phyloP scores from a whole-genome alignment of 2,113 vertebrate genomes.

The pig (Sus scrofa) region T2T-Sscrofa CM000813.6:158692001-158692500 shows the following conservation, averaged over 20 bases:
- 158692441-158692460: constrained; percentile 4
- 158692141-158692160: background rate
- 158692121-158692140: background rate
- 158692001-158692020: background rate
- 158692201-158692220: background rate
- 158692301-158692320: background rate
- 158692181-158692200: background rate
- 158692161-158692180: background rate
- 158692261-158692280: background rate
- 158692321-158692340: background rate
- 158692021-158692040: background rate
- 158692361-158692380: background rate
- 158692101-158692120: constrained; percentile 24
- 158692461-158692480: background rate
- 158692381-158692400: background rate
- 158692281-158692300: background rate
- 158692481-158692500: background rate
- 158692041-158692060: constrained; percentile 31
- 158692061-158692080: background rate
- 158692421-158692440: background rate
- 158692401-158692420: background rate
- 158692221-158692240: background rate
- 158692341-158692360: background rate
- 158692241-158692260: background rate
- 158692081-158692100: constrained; percentile 7